Percentiles rank a stretch among this genome's conserved stretches.
These are phyloP conservation scores for Rhyacophila evoluta DNA, from an alignment of 2,888 invertebrate species.

Conservation along the genomic window DNA sequence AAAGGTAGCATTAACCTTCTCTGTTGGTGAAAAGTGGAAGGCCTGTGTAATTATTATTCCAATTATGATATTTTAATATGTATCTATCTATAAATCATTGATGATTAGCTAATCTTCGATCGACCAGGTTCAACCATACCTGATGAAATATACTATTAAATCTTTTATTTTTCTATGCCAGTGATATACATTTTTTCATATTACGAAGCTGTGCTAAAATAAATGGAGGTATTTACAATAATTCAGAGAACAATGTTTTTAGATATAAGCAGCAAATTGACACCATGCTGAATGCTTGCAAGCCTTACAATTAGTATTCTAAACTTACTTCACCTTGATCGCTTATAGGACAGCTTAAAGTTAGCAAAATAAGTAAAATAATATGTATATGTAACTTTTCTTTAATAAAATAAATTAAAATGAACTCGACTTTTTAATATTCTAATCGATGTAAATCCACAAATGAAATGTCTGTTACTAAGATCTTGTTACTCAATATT, in stretches of 20 bases:
- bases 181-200: conserved; percentile 42
- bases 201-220: conserved; percentile 42
- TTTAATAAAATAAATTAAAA: conserved; percentile 49
- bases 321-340: conserved; percentile 39
- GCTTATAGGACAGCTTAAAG: conserved; percentile 54
- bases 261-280: conserved; percentile 16
- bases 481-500: no score
- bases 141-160: conserved; percentile 51
- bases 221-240: conserved; percentile 26
- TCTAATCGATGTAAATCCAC: no score
- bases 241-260: conserved; percentile 17
- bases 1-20: conserved; percentile 28
- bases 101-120: conserved; percentile 54
- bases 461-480: no score
- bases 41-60: conserved; percentile 53
- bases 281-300: conserved; percentile 46
- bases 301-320: conserved; percentile 42
- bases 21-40: conserved; percentile 11
- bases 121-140: conserved; percentile 52
- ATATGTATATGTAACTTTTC: conserved; percentile 49
- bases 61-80: conserved; percentile 47
- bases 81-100: conserved; percentile 35
- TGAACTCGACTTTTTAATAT: neutral
- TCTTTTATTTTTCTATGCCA: conserved; percentile 53
- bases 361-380: conserved; percentile 37